Base-by-base conservation (phyloP, 2,888 invertebrate species). In the Platypus cylindrus region DNA sequence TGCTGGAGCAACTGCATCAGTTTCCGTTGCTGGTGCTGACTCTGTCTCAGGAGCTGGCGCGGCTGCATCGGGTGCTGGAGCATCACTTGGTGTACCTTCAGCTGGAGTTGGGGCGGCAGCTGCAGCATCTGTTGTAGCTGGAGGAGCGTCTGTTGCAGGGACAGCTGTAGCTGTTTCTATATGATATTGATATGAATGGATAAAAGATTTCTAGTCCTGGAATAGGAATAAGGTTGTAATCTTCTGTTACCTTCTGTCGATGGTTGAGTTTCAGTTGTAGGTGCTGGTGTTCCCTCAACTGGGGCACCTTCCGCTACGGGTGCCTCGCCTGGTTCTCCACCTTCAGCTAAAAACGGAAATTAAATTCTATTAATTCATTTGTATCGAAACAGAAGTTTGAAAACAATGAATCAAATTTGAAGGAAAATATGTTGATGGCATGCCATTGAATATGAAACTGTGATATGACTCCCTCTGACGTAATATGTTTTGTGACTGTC, bases 71-170 rank as follows among this genome's bases (percentile, higher is more conserved):
- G 42, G 34, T 22, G 50, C 41, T 22, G 41, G 41, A 15, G 38
- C 45, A 47, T 57, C 61, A 1, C 58, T 51, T 28, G 56, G 49
- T n/a, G 44, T 27, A 15, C 33, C 45, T 30, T 52, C 59, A 36
- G 58, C 60, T 35, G 17, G 42, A 3, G 56, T 54, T 9, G 56
- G 49, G 25, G 38, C 58, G n/a, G 48, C 49, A 8, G 52, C 49
- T 11, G 47, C 48, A 14, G 32, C 47, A 20, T 44, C 48, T 2
- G 40, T 49, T 30, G 43, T 47, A 2, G 41, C 30, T 34, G 46
- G 35, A 24, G 46, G 34, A 9, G 44, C 37, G 15, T 44, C 49
- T 32, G 44, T 49, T 15, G 50, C 41, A 3, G 24, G 14, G 2
- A 14, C 3, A 20, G 38, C 17, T 17, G 25, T 5, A 5, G 32